Evolutionary conservation across 2,797 vertebrate genomes (phyloP), one percentile per base, ranked within the genome.

Genomic region (Cirrhinus mrigala): DNA sequence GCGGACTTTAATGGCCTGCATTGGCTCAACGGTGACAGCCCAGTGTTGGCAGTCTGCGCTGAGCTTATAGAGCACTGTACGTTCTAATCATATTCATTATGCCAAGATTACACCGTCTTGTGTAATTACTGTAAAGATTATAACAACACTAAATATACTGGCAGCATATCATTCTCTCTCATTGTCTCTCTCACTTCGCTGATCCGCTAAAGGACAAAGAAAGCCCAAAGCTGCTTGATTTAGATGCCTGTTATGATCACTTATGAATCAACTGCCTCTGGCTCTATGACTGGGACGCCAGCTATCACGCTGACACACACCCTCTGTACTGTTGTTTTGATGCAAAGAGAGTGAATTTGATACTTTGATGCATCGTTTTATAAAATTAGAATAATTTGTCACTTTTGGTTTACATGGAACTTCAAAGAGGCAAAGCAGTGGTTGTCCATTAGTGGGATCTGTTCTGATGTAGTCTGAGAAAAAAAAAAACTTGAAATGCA

Each of bases 81-180:
- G 24, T 85, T 50, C 68, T 52, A 73, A 73, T 85, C 77, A 80
- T 79, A 80, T 79, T 85, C 77, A 79, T 85, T 85, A 80, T 79
- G 56, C n/a, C 76, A 52, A 71, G 68, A 85, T 79, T 85, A 80
- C 46, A 22, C 27, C 11, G 54, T 80, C 68, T 73, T 0, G 15
- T 79, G 68, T 79, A 64, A 64, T 85, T 79, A 80, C 68, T 85
- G 77, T 85, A 62, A 79, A 73, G 68, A 85, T 80, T 73, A 44
- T 73, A 80, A 79, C 77, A 73, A 79, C 54, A 50, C 44, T 73
- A 79, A 73, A 85, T 79, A 79, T 73, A 79, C 68, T 85, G 76
- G 76, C 83, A 85, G 83, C 68, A 24, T 85, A 60, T 85, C 76
- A 79, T 85, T 85, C 77, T 71, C 83, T 85, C 20, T 85, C 66